A percentile compares a stretch with the other conserved stretches of the same genome.
Evolutionary conservation across 1,140 invertebrate species (phyloP).

Genomic region (Apis laboriosa): DNA sequence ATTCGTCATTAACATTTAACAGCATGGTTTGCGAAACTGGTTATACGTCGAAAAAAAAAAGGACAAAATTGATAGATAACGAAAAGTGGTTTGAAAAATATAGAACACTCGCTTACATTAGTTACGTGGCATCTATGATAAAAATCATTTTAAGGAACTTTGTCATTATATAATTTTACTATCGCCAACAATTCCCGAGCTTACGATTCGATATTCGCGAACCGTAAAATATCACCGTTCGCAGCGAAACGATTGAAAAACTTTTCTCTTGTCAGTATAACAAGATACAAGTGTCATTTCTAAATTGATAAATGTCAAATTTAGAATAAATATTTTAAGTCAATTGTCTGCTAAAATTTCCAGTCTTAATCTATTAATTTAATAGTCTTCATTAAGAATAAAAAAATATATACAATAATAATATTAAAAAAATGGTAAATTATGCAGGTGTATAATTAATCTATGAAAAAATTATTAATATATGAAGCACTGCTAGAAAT

Average conservation of each 20-base stretch:
- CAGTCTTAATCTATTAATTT: background rate
- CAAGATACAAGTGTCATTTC: background rate
- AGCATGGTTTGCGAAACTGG: background rate
- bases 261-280: background rate
- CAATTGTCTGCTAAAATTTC: background rate
- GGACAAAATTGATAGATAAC: slow-evolving; percentile 11
- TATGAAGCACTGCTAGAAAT: background rate
- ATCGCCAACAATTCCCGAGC: slow-evolving; percentile 14
- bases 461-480: background rate
- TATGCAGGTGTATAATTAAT: background rate
- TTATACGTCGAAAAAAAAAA: background rate
- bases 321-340: background rate
- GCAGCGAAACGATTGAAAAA: background rate
- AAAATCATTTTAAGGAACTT: slow-evolving; percentile 38
- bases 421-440: background rate
- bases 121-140: slow-evolving; percentile 20
- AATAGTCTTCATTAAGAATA: background rate
- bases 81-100: slow-evolving; percentile 36
- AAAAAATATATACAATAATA: background rate
- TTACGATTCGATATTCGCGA: slow-evolving; percentile 24
- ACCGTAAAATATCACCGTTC: slow-evolving; percentile 50
- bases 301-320: background rate
- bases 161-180: slow-evolving; percentile 43
- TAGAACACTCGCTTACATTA: slow-evolving; percentile 5
- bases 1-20: background rate